Percentiles rank a stretch among this genome's conserved stretches.
phyloP scores from a whole-genome alignment of 1,140 invertebrate species.

The Macrosteles quadrilineatus region DNA sequence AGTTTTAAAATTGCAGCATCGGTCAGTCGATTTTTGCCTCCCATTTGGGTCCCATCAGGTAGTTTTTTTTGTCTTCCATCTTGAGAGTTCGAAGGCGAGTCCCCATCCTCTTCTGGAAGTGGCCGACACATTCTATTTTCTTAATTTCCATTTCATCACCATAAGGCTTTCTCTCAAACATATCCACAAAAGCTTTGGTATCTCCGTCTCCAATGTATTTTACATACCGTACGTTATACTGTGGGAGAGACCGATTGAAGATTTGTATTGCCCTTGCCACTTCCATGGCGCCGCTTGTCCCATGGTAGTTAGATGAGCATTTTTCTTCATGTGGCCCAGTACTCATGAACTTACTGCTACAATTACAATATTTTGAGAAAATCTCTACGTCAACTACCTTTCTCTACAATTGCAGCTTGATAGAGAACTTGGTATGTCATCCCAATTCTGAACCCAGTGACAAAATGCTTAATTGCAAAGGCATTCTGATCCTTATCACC shows the following conservation, averaged over 20 bases:
- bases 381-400: not conserved
- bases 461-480: no score
- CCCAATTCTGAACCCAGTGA: no score
- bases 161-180: conserved; percentile 18
- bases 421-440: not conserved
- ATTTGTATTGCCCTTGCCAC: conserved; percentile 35
- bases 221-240: conserved; percentile 33
- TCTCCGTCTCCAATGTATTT: conserved; percentile 39
- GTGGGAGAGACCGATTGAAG: conserved; percentile 34
- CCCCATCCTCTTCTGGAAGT: conserved; percentile 32
- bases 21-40: conserved; percentile 11
- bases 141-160: conserved; percentile 23
- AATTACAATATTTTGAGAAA: not conserved
- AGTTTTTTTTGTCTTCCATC: conserved; percentile 10
- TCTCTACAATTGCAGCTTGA: not conserved
- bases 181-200: conserved; percentile 23
- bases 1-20: conserved; percentile 17
- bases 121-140: conserved; percentile 31
- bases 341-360: not conserved
- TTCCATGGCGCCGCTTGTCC: conserved; percentile 40
- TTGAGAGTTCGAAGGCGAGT: conserved; percentile 7
- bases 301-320: conserved; percentile 40
- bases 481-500: no score
- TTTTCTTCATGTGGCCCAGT: conserved; percentile 5
- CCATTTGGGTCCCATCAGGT: conserved; percentile 10